Evolutionary conservation across 2,113 vertebrate species (phyloP).

Genomic region (Phycodurus eques): DNA sequence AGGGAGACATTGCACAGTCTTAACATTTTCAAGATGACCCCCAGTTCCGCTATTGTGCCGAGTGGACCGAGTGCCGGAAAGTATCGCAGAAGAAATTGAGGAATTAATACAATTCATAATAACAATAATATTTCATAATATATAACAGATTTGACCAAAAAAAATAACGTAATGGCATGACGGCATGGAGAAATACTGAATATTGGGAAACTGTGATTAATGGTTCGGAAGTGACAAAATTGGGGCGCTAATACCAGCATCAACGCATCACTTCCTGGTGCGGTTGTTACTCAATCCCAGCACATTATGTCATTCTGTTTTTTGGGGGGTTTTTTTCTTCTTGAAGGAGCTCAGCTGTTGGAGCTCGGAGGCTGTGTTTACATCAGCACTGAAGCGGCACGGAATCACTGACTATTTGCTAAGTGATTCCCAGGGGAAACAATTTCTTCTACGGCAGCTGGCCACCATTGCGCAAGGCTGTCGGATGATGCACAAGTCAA

Average conservation of each 20-base stretch:
- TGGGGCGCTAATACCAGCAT: background rate
- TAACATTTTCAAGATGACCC: slow-evolving; percentile 2
- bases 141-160: background rate
- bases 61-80: background rate
- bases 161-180: background rate
- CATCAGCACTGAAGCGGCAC: slow-evolving; percentile 14
- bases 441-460: background rate
- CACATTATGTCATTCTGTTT: background rate
- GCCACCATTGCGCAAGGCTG: background rate
- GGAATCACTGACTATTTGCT: slow-evolving; percentile 37
- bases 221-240: background rate
- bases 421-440: background rate
- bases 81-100: background rate
- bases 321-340: background rate
- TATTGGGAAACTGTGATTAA: background rate
- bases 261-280: slow-evolving; percentile 24
- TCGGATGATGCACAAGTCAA: background rate
- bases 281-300: background rate
- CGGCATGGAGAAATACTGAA: no score
- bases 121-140: no score
- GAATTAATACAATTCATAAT: background rate
- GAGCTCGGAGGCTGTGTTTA: slow-evolving; percentile 52
- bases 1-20: slow-evolving; percentile 50
- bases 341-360: slow-evolving; percentile 35
- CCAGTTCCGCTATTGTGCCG: background rate